phyloP scores from a whole-genome alignment of 2,888 invertebrate genomes.

The Coelinius sp. region DNA sequence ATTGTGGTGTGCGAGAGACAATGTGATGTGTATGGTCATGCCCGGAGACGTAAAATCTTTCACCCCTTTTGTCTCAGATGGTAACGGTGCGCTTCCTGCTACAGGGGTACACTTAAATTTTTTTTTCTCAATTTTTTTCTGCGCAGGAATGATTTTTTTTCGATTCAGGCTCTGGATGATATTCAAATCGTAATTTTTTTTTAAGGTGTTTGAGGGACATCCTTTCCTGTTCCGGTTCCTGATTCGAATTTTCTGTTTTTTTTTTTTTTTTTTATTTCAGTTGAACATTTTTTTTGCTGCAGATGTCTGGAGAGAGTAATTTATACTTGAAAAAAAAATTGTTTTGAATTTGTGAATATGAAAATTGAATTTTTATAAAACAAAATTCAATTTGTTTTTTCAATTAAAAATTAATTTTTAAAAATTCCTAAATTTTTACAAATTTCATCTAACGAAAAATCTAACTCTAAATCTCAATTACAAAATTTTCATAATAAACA shows the following conservation, averaged over 20 bases:
- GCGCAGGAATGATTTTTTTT: constrained; percentile 19
- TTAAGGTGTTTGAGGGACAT: constrained; percentile 3
- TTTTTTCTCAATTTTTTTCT: constrained; percentile 41
- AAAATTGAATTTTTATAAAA: neutral
- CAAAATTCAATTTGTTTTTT: neutral
- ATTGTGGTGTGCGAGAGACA: neutral
- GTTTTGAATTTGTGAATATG: neutral
- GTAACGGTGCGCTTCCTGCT: constrained; percentile 40
- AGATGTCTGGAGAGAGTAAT: neutral
- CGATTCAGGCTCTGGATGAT: constrained; percentile 21
- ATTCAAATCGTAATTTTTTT: constrained; percentile 39
- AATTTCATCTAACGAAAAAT: no score
- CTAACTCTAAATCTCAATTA: neutral
- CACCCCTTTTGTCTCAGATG: constrained; percentile 40
- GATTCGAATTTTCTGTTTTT: constrained; percentile 22
- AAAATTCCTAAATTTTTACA: constrained; percentile 4
- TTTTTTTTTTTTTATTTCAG: neutral
- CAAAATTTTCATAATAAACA: neutral
- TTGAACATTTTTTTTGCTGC: neutral
- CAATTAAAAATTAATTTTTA: neutral
- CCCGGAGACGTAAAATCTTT: constrained; percentile 43
- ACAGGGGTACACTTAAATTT: constrained; percentile 21
- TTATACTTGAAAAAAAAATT: neutral
- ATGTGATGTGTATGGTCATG: constrained; percentile 34
- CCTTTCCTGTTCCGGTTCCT: constrained; percentile 38